Conservation (phyloP, 2,797 vertebrate genomes). For the Jordanella pulchra region DNA sequence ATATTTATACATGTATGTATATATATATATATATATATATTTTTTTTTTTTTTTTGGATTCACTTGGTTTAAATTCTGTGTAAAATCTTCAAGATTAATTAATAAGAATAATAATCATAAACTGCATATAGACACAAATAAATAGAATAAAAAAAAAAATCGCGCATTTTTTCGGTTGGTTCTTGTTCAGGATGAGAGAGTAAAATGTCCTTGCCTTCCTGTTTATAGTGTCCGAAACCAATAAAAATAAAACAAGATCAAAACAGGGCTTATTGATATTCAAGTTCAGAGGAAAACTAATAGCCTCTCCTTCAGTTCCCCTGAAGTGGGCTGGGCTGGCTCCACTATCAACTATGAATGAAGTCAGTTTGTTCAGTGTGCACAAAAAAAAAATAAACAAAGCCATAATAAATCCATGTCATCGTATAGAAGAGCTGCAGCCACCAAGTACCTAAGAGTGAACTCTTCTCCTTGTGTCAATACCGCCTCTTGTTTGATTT, state of each 20-base stretch:
- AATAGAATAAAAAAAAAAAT: no score
- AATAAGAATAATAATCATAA: no score
- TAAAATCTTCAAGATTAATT: no score
- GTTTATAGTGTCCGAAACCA: neutral
- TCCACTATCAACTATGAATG: slow-evolving; percentile 22
- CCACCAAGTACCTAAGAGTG: neutral
- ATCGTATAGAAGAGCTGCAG: neutral
- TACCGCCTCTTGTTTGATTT: neutral
- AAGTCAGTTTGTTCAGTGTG: slow-evolving; percentile 29
- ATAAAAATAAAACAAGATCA: neutral
- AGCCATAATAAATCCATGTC: neutral
- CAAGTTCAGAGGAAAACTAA: neutral
- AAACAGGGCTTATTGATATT: neutral
- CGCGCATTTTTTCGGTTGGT: no score
- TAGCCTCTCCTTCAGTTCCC: slow-evolving; percentile 45
- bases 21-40: no score
- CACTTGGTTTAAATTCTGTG: no score
- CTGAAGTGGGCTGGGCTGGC: slow-evolving; percentile 44
- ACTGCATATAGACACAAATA: no score
- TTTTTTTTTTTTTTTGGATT: no score
- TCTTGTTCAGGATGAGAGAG: no score
- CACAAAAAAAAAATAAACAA: neutral
- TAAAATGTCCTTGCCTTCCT: neutral
- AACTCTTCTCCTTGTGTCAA: slow-evolving; percentile 5
- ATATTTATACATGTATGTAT: no score